phyloP scores from a whole-genome alignment of 1,140 invertebrate genomes.

The Aleiodes sp. region DNA sequence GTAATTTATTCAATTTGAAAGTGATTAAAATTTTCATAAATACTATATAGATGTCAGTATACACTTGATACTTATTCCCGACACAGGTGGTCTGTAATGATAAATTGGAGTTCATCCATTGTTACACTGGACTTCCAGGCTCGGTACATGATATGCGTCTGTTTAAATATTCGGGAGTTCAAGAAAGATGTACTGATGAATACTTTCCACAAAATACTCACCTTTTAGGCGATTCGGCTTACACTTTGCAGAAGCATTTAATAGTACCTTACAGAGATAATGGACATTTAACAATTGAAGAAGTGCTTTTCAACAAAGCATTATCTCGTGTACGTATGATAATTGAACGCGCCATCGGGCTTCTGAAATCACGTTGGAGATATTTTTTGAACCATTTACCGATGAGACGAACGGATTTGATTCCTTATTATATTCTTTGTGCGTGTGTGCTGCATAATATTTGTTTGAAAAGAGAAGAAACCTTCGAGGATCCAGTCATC shows the following conservation, averaged over 20 bases:
- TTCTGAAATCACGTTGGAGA: slow-evolving; percentile 26
- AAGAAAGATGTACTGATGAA: slow-evolving; percentile 27
- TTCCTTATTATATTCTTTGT: slow-evolving; percentile 26
- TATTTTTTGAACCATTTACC: slow-evolving; percentile 27
- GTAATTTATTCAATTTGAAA: slow-evolving; percentile 1
- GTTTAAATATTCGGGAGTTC: slow-evolving; percentile 36
- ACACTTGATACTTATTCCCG: neutral
- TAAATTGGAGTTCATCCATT: slow-evolving; percentile 38
- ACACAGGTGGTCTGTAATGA: slow-evolving; percentile 37
- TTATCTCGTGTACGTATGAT: neutral
- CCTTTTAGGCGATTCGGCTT: slow-evolving; percentile 41
- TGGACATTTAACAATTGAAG: slow-evolving; percentile 30
- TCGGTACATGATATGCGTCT: slow-evolving; percentile 43
- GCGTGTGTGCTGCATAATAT: slow-evolving; percentile 33
- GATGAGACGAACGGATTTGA: slow-evolving; percentile 22
- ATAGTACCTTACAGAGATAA: slow-evolving; percentile 43
- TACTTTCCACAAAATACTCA: slow-evolving; percentile 40
- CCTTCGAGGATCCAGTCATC: neutral
- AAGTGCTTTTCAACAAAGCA: neutral
- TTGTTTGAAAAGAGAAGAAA: slow-evolving; percentile 23
- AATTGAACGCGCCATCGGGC: slow-evolving; percentile 7
- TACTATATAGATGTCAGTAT: neutral
- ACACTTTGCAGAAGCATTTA: slow-evolving; percentile 34
- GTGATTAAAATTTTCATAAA: neutral
- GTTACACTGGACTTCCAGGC: slow-evolving; percentile 34